phyloP scores from a whole-genome alignment of 2,113 vertebrate genomes.

The Corythoichthys haematopterus region DNA sequence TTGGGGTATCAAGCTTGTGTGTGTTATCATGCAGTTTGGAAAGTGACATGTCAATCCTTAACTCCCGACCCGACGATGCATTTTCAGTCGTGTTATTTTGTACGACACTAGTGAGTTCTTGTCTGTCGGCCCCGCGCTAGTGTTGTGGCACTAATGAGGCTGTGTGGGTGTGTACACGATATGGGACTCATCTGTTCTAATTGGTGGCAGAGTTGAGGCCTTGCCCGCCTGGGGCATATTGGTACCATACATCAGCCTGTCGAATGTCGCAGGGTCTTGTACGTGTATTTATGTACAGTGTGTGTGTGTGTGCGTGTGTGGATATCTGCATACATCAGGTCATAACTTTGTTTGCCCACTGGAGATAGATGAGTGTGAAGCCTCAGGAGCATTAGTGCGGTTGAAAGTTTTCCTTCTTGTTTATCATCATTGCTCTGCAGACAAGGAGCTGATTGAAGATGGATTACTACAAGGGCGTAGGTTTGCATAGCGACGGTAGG shows the following conservation, averaged over 20 bases:
- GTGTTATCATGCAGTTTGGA: slow-evolving; percentile 56
- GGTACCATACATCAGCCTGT: slow-evolving; percentile 77
- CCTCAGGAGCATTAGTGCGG: slow-evolving; percentile 63
- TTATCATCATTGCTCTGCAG: slow-evolving; percentile 55
- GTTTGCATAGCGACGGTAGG: too few species aligned
- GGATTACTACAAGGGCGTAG: neutral
- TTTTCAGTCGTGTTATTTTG: slow-evolving; percentile 52
- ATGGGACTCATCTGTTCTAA: slow-evolving; percentile 75
- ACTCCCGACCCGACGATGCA: slow-evolving; percentile 35
- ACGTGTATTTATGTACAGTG: slow-evolving; percentile 13
- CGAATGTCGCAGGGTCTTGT: slow-evolving; percentile 52
- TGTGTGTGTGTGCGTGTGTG: slow-evolving; percentile 39
- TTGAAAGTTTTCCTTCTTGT: slow-evolving; percentile 68
- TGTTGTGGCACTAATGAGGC: slow-evolving; percentile 64
- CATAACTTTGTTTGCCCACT: slow-evolving; percentile 67
- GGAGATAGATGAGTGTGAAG: slow-evolving; percentile 67
- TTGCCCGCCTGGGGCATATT: slow-evolving; percentile 75
- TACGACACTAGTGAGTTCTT: slow-evolving; percentile 52
- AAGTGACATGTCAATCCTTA: slow-evolving; percentile 44
- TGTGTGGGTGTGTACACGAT: slow-evolving; percentile 65
- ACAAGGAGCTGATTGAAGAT: slow-evolving; percentile 35
- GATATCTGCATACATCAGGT: slow-evolving; percentile 71
- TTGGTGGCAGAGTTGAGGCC: slow-evolving; percentile 61
- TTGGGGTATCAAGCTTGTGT: slow-evolving; percentile 39
- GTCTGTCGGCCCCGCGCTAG: slow-evolving; percentile 53